These are phyloP conservation scores for Saturnia pavonia DNA, from an alignment of 2,888 invertebrate species.

Conservation along the genomic window DNA sequence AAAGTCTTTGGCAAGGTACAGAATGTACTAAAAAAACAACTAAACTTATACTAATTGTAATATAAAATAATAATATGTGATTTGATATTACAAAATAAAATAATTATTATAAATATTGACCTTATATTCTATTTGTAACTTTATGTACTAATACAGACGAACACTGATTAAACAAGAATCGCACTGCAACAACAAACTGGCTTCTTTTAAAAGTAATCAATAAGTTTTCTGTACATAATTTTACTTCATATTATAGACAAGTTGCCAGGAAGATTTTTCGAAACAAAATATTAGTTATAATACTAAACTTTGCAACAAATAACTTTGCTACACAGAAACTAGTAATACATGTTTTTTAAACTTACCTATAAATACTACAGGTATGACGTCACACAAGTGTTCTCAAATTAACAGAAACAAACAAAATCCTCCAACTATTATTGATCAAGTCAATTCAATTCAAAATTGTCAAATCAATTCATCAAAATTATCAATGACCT, in stretches of 20 bases:
- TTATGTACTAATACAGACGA: conserved; percentile 39
- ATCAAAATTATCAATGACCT: not conserved
- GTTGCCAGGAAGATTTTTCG: not conserved
- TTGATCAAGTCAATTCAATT: not conserved
- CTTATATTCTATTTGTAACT: conserved; percentile 27
- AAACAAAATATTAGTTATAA: not conserved
- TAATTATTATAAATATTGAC: conserved; percentile 28
- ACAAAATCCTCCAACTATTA: not conserved
- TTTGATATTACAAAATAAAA: conserved; percentile 21
- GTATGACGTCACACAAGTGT: not conserved
- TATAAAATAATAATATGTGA: conserved; percentile 16
- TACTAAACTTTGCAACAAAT: not conserved
- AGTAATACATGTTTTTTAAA: not conserved
- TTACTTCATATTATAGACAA: not conserved
- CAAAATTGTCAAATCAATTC: not conserved
- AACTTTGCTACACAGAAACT: not conserved
- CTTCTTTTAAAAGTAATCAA: not conserved
- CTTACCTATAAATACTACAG: not conserved
- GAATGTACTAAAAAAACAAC: conserved; percentile 50
- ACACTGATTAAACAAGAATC: not conserved
- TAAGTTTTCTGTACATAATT: not conserved
- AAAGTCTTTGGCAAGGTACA: conserved; percentile 78
- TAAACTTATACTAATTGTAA: conserved; percentile 33
- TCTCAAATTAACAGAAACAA: not conserved
- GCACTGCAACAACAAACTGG: not conserved